These are phyloP conservation scores for Xenopus borealis DNA, from an alignment of 2,113 vertebrate genomes.

Conservation along the genomic window DNA sequence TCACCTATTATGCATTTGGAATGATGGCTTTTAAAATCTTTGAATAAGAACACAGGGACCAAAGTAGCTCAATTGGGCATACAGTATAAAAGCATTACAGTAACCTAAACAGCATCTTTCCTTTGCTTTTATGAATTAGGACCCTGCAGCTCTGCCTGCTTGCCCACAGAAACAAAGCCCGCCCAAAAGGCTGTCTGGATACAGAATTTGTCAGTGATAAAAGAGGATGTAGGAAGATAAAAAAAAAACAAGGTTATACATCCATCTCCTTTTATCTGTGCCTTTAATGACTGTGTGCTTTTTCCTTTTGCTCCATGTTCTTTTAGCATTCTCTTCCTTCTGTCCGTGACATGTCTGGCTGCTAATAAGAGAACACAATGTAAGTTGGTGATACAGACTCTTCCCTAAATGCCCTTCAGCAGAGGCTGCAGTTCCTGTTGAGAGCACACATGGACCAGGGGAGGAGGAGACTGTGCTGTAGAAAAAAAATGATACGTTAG, in stretches of 20 bases:
- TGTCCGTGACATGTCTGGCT: not conserved
- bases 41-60: too few relatives aligned
- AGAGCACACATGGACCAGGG: slow-evolving; percentile 44
- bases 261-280: not conserved
- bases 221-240: slow-evolving; percentile 14
- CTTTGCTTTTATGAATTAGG: not conserved
- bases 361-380: not conserved
- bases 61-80: too few relatives aligned
- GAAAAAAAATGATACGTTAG: slow-evolving; percentile 36
- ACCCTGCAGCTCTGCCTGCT: not conserved
- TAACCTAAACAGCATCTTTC: not conserved
- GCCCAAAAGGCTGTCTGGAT: not conserved
- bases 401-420: not conserved
- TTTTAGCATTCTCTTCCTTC: not conserved
- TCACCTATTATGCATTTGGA: too few relatives aligned
- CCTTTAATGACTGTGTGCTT: not conserved
- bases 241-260: slow-evolving; percentile 30
- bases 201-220: not conserved
- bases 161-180: not conserved
- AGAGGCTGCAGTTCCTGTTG: slow-evolving; percentile 12
- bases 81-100: not conserved
- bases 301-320: not conserved
- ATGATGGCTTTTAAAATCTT: too few relatives aligned
- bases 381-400: slow-evolving; percentile 25
- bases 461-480: slow-evolving; percentile 37